Evolutionary conservation across 2,888 invertebrate species (phyloP), one percentile per base, ranked within the genome.

Genomic region (Laothoe populi): DNA sequence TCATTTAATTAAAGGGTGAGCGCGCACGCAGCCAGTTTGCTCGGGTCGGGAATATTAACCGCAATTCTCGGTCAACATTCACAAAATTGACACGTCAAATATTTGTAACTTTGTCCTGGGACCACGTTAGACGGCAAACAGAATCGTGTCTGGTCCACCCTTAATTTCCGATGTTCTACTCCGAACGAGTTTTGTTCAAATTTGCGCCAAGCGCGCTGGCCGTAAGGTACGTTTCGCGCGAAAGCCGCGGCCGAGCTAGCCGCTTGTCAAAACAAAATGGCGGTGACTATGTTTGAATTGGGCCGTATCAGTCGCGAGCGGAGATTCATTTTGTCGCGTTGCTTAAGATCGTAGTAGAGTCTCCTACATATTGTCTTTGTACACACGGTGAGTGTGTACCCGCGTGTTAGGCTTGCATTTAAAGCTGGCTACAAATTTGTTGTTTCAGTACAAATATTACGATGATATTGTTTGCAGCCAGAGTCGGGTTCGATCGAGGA

Each of bases 21-120:
- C 80, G 82, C 76, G 79, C 77, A 77, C 82, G 78, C 72, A 75
- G 78, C 71, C 87, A 87, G 88, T 87, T 87, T 85, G 83, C 75
- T 78, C 86, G 87, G 90, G 84, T 85, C 85, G 85, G 85, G 88
- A 89, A 92, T 92, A 92, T 92, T 92, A 92, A 91, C 92, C 93
- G 83, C 92, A 89, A 91, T 91, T 88, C 92, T 91, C 88, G 86
- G 92, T 92, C 92, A 93, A 93, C 92, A 93, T 91, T 90, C 89
- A 87, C 89, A 90, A 92, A 93, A 93, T 93, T 93, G 93, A 93
- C 93, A 93, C 92, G 90, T 92, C 92, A 93, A 93, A 93, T 93
- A 93, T 93, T 93, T 93, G 93, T 92, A 89, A 89, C 92, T 92
- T 90, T 88, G 91, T 87, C 90, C 90, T 89, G 91, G 88, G 91